Conservation (phyloP, 1,140 invertebrate species). For the Solenopsis invicta region DNA sequence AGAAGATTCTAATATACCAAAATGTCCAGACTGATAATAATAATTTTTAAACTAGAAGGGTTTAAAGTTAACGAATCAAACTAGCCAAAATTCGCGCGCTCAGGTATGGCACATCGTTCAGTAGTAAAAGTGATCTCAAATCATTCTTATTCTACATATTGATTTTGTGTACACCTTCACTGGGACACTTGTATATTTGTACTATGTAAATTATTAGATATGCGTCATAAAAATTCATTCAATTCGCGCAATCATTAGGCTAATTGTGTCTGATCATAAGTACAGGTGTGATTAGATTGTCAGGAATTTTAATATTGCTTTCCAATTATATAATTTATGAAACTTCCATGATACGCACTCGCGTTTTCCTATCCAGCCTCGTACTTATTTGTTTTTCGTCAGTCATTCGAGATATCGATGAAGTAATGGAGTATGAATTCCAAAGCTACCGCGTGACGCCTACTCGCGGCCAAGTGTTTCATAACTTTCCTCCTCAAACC, state of each 20-base stretch:
- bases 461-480: conserved; percentile 74
- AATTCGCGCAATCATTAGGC: background rate
- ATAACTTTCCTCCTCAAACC: conserved; percentile 75
- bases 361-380: conserved; percentile 38
- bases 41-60: too few species aligned
- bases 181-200: background rate
- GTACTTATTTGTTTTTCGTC: conserved; percentile 48
- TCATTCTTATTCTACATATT: too few species aligned
- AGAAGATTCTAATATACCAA: too few species aligned
- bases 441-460: conserved; percentile 62
- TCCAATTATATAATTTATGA: conserved; percentile 44
- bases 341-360: background rate
- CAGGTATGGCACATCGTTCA: too few species aligned
- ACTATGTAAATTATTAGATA: conserved; percentile 23
- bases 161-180: too few species aligned
- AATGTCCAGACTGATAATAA: too few species aligned
- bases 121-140: too few species aligned
- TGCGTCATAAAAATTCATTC: background rate
- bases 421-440: conserved; percentile 61
- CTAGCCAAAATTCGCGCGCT: too few species aligned
- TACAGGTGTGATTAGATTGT: background rate
- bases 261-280: background rate
- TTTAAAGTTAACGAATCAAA: too few species aligned
- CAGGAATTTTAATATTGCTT: background rate
- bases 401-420: conserved; percentile 47